phyloP scores from a whole-genome alignment of 1,140 invertebrate species.

The Orchesella cincta region DNA sequence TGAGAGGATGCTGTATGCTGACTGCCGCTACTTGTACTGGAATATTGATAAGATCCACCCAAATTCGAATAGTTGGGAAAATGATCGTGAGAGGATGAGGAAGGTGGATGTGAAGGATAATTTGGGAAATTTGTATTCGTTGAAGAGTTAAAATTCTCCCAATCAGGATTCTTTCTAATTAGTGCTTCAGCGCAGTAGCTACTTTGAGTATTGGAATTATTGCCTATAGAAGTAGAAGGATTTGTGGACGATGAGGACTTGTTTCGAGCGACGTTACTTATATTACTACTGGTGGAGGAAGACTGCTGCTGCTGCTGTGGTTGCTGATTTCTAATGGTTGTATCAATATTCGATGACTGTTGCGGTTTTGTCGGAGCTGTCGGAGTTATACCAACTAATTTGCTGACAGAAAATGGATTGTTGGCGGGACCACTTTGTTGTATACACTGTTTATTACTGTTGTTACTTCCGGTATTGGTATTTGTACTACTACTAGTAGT shows the following conservation, averaged over 20 bases:
- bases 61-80: background rate
- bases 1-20: background rate
- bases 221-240: background rate
- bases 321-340: background rate
- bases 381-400: constrained; percentile 39
- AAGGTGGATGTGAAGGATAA: background rate
- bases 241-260: background rate
- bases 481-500: background rate
- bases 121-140: constrained; percentile 1
- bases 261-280: background rate
- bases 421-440: background rate
- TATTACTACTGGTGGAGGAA: background rate
- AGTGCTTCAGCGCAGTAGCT: constrained; percentile 45
- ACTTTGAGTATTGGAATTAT: constrained; percentile 3
- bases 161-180: constrained; percentile 40
- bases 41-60: background rate
- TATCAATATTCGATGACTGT: background rate
- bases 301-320: background rate
- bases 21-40: background rate
- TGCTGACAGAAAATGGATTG: constrained; percentile 49
- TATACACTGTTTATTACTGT: background rate
- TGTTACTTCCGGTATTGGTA: background rate
- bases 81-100: background rate
- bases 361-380: background rate
- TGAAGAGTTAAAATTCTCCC: constrained; percentile 39